A percentile compares a stretch with the other conserved stretches of the same genome.
Conservation (phyloP, 2,113 vertebrate genomes). For the Brienomyrus longianalis region DNA sequence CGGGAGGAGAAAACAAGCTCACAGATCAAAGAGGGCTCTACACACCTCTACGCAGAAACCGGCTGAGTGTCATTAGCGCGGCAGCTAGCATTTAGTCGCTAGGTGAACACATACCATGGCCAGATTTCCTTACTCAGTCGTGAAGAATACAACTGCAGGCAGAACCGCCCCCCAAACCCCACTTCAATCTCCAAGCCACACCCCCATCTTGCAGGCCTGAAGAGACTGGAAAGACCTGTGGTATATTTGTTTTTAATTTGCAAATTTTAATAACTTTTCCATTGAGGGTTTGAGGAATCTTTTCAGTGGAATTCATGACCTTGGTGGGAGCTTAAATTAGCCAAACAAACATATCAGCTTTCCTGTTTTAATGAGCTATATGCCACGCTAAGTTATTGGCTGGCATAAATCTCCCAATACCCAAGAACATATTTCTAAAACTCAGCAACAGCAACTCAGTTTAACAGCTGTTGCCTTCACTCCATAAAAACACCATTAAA, state of each 20-base stretch:
- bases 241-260: neutral
- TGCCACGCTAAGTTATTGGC: neutral
- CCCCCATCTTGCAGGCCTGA: neutral
- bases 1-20: neutral
- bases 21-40: neutral
- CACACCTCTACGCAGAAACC: neutral
- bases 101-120: neutral
- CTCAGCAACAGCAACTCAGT: neutral
- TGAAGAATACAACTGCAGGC: neutral
- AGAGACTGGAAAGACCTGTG: neutral
- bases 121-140: neutral
- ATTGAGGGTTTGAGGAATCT: neutral
- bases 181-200: neutral
- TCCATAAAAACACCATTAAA: neutral
- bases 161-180: neutral
- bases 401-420: neutral
- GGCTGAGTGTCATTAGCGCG: neutral
- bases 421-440: neutral
- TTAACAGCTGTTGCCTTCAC: neutral
- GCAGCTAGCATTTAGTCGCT: neutral
- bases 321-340: neutral
- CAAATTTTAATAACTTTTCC: neutral
- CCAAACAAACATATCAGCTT: conserved; percentile 1
- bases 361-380: neutral
- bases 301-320: neutral